Conservation (phyloP, 2,888 invertebrate genomes). For the Polyploca ridens region DNA sequence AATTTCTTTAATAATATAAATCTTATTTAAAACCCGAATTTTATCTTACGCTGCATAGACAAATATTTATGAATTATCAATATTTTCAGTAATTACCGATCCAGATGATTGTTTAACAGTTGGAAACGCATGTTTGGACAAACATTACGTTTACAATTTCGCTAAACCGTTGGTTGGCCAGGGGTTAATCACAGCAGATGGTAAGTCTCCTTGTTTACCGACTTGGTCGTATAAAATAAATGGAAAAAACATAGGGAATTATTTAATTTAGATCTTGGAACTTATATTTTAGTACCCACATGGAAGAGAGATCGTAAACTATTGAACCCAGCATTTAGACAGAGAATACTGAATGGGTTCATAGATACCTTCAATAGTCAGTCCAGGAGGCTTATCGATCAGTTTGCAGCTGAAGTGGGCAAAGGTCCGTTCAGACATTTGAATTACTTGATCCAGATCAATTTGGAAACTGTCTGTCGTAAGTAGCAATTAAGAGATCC, state of each 20-base stretch:
- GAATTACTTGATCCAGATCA: constrained; percentile 25
- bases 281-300: constrained; percentile 26
- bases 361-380: constrained; percentile 39
- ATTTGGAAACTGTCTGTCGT: constrained; percentile 39
- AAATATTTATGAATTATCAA: no score
- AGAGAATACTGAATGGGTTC: constrained; percentile 34
- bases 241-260: no score
- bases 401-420: constrained; percentile 22
- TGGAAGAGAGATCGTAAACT: constrained; percentile 44
- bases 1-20: neutral
- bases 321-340: constrained; percentile 38
- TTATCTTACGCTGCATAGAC: no score
- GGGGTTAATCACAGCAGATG: constrained; percentile 64
- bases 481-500: constrained; percentile 20
- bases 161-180: constrained; percentile 73
- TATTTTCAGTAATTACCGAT: constrained; percentile 20
- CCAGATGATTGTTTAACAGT: constrained; percentile 17
- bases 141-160: constrained; percentile 68
- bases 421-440: constrained; percentile 31
- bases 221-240: no score
- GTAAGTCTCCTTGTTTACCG: no score
- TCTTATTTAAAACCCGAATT: no score
- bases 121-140: constrained; percentile 66
- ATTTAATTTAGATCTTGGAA: no score
- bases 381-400: constrained; percentile 23